phyloP scores from a whole-genome alignment of 2,113 vertebrate genomes.

The Egretta garzetta region DNA sequence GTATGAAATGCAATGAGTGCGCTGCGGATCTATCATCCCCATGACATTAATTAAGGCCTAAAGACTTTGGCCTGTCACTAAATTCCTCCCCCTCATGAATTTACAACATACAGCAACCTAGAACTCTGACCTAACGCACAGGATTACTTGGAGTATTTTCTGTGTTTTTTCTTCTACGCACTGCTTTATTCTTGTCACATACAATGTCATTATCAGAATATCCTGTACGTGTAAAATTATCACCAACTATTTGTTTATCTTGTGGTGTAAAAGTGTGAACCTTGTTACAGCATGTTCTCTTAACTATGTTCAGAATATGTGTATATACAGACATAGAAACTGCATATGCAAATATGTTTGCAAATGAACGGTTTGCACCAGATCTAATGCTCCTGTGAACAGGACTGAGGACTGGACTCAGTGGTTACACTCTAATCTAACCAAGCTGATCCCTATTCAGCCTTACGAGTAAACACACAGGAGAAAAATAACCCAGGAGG shows the following conservation, averaged over 20 bases:
- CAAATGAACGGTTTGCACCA: not conserved
- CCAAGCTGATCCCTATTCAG: not conserved
- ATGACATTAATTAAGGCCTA: constrained; percentile 58
- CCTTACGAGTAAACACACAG: not conserved
- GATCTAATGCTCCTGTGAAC: not conserved
- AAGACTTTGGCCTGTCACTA: constrained; percentile 51
- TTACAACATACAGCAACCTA: constrained; percentile 13
- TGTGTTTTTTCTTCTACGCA: not conserved
- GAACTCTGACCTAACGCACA: constrained; percentile 30
- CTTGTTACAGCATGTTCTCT: not conserved
- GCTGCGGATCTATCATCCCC: constrained; percentile 37
- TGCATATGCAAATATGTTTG: not conserved
- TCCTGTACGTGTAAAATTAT: not conserved
- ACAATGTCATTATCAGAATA: not conserved
- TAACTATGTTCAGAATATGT: not conserved
- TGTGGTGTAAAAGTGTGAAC: not conserved
- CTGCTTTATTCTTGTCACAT: not conserved
- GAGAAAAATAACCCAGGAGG: not conserved
- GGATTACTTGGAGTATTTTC: not conserved
- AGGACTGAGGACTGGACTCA: not conserved
- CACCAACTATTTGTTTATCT: not conserved
- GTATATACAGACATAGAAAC: not conserved
- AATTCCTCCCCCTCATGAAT: constrained; percentile 58
- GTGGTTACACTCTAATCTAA: not conserved
- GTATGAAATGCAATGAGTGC: constrained; percentile 19